Percentiles rank a stretch among this genome's conserved stretches.
Evolutionary conservation across 2,888 invertebrate genomes (phyloP).

Genomic region (Nineta flava): DNA sequence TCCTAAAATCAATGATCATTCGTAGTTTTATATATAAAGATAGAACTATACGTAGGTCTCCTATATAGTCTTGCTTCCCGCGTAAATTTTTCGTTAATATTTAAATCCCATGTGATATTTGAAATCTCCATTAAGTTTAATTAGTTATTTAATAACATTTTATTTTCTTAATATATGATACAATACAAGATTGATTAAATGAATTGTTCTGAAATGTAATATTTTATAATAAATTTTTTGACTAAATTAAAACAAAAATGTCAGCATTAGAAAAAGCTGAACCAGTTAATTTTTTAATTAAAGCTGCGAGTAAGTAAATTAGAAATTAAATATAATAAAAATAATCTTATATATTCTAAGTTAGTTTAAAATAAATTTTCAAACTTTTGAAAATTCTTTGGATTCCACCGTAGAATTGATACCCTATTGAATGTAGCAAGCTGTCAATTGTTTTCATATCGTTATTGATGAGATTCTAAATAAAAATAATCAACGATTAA

Average conservation of each 20-base stretch:
- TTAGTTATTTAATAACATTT: too few relatives aligned
- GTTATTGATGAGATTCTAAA: not conserved
- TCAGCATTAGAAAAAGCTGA: constrained; percentile 21
- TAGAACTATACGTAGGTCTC: too few relatives aligned
- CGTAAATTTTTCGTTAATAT: too few relatives aligned
- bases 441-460: not conserved
- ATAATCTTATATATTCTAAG: constrained; percentile 2
- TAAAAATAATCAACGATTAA: not conserved
- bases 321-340: constrained; percentile 5
- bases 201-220: too few relatives aligned
- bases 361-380: not conserved
- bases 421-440: not conserved
- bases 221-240: too few relatives aligned
- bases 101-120: too few relatives aligned
- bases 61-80: too few relatives aligned
- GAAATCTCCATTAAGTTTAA: too few relatives aligned
- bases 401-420: not conserved
- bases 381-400: not conserved
- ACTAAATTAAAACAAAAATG: not conserved
- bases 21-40: too few relatives aligned
- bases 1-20: too few relatives aligned
- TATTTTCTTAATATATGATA: too few relatives aligned
- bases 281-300: constrained; percentile 26
- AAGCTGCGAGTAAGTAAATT: constrained; percentile 25
- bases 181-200: too few relatives aligned